phyloP scores from a whole-genome alignment of 1,140 invertebrate species.

The Nasonia vitripennis region DNA sequence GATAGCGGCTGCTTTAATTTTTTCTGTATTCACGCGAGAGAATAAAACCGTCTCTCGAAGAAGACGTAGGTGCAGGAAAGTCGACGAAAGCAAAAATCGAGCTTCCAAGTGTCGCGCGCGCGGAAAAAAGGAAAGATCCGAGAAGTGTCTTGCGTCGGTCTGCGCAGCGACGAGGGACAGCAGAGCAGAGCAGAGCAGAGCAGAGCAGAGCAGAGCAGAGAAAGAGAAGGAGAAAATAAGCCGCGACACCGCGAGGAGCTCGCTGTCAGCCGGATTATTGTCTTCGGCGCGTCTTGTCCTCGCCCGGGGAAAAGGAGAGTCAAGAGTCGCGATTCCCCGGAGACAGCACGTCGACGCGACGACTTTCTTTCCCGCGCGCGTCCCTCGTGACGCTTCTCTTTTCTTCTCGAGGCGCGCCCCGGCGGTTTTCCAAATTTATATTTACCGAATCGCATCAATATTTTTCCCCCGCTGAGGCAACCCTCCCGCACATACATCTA shows the following conservation, averaged over 20 bases:
- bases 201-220: not conserved
- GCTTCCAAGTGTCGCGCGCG: not conserved
- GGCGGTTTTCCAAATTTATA: conserved; percentile 3
- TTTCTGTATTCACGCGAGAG: no score
- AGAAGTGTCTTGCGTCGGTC: not conserved
- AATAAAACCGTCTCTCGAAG: no score
- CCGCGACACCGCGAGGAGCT: conserved; percentile 60
- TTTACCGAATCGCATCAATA: conserved; percentile 22
- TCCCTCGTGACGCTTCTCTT: not conserved
- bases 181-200: not conserved
- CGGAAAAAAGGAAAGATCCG: not conserved
- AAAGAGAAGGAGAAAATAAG: conserved; percentile 64
- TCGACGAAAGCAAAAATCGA: not conserved
- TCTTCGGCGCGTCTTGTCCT: conserved; percentile 72
- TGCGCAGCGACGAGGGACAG: not conserved
- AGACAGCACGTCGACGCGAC: conserved; percentile 47
- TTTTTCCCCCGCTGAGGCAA: not conserved
- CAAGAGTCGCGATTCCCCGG: conserved; percentile 57
- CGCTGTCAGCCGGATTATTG: conserved; percentile 75
- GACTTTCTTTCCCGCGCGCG: not conserved
- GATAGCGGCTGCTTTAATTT: no score
- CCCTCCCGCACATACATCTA: not conserved
- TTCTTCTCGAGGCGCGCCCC: not conserved
- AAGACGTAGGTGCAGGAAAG: not conserved
- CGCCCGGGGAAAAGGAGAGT: conserved; percentile 50